Percentiles rank a stretch among this genome's conserved stretches.
These are phyloP conservation scores for Bombus fervidus DNA, from an alignment of 1,140 invertebrate genomes.

Conservation along the genomic window DNA sequence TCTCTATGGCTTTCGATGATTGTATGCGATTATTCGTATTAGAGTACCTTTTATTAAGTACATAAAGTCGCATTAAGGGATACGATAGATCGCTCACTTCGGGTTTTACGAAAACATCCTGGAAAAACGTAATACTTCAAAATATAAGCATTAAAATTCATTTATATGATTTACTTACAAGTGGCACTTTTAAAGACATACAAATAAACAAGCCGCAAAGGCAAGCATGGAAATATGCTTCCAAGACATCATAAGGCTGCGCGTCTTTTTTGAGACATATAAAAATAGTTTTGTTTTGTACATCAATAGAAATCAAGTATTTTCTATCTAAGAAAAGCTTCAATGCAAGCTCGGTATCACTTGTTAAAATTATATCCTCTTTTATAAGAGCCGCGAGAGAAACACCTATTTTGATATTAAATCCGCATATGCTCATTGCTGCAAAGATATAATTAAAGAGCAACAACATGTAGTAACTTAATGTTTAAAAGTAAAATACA, in stretches of 20 bases:
- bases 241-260: conserved; percentile 78
- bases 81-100: conserved; percentile 59
- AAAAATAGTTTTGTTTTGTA: conserved; percentile 78
- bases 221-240: conserved; percentile 83
- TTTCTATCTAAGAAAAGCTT: conserved; percentile 77
- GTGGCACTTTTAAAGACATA: conserved; percentile 50
- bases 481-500: conserved; percentile 61
- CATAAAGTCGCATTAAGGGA: conserved; percentile 58
- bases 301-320: conserved; percentile 82
- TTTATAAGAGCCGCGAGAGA: conserved; percentile 82
- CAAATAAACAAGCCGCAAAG: conserved; percentile 76
- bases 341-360: conserved; percentile 74
- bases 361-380: conserved; percentile 67
- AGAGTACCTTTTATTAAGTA: conserved; percentile 68
- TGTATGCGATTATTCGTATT: conserved; percentile 16
- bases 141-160: background rate
- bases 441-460: conserved; percentile 74
- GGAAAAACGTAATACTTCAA: background rate
- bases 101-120: conserved; percentile 50
- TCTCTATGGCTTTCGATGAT: conserved; percentile 51
- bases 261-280: conserved; percentile 80
- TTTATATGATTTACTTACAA: conserved; percentile 50
- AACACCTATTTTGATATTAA: conserved; percentile 81
- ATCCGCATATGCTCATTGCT: conserved; percentile 83
- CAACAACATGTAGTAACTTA: conserved; percentile 43